Evolutionary conservation across 2,113 vertebrate genomes (phyloP).

Genomic region (Ranitomeya imitator): DNA sequence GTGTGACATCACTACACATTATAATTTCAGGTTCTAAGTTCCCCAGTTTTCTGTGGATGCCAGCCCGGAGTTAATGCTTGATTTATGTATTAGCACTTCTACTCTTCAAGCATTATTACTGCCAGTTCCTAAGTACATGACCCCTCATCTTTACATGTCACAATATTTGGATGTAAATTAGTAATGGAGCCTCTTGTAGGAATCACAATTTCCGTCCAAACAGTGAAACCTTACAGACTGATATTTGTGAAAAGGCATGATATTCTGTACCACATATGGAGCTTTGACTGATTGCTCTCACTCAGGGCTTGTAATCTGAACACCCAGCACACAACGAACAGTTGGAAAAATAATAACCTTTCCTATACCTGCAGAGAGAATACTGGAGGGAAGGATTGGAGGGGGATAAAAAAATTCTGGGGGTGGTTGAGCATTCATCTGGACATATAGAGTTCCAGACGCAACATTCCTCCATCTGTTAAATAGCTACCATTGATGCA

Average conservation of each 20-base stretch:
- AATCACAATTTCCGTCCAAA: slow-evolving; percentile 14
- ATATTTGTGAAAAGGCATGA: slow-evolving; percentile 28
- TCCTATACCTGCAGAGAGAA: slow-evolving; percentile 26
- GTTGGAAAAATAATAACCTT: slow-evolving; percentile 44
- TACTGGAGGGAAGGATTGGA: not conserved
- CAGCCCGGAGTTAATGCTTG: not conserved
- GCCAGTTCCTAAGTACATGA: not conserved
- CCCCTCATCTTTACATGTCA: not conserved
- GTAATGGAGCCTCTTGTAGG: not conserved
- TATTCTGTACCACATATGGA: slow-evolving; percentile 17
- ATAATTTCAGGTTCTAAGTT: not conserved
- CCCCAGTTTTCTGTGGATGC: not conserved
- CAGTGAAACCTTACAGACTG: slow-evolving; percentile 9
- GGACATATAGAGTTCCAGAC: slow-evolving; percentile 21
- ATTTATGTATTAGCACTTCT: not conserved
- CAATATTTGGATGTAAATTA: slow-evolving; percentile 20
- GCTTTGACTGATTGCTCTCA: slow-evolving; percentile 25
- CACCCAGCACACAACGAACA: slow-evolving; percentile 8
- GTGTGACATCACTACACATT: not conserved
- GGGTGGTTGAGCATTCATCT: not conserved
- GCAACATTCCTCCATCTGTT: slow-evolving; percentile 25
- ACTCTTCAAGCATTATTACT: not conserved
- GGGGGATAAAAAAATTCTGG: not conserved
- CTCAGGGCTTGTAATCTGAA: slow-evolving; percentile 31
- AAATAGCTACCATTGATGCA: slow-evolving; percentile 37